Evolutionary conservation across 92 coral and sea anemone species (phyloP).

Genomic region (Umimayanthus kanabou): DNA sequence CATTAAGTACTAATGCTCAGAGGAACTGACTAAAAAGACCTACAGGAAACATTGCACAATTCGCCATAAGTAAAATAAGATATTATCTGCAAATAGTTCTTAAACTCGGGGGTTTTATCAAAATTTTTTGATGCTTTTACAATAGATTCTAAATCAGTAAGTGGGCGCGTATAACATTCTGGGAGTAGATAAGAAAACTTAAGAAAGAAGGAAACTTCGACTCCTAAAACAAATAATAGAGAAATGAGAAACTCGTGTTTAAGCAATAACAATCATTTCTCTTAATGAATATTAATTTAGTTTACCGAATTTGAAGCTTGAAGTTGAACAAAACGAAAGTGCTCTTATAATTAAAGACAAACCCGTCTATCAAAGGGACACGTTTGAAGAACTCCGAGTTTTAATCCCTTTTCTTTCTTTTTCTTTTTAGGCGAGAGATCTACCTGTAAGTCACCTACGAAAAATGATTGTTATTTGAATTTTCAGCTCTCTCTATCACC

Average conservation of each 20-base stretch:
- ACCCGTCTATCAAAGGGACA: neutral
- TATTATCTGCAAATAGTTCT: no score
- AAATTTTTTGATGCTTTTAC: no score
- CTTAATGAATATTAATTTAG: neutral
- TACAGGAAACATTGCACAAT: neutral
- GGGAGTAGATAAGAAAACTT: neutral
- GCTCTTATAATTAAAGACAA: no score
- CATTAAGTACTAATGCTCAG: neutral
- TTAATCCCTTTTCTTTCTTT: no score
- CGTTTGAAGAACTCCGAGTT: no score
- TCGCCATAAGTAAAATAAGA: no score
- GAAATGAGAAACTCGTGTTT: neutral
- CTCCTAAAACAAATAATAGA: neutral
- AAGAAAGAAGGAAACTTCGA: neutral
- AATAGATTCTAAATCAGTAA: neutral
- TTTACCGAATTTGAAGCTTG: neutral
- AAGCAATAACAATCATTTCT: neutral
- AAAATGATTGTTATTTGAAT: no score
- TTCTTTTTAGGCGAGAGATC: no score
- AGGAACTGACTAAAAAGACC: neutral
- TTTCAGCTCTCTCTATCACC: no score
- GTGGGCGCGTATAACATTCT: neutral
- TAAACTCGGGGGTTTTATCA: neutral
- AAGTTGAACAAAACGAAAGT: no score
- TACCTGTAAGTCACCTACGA: no score